phyloP scores from a whole-genome alignment of 2,888 invertebrate genomes.

The Metallyticus violacea region DNA sequence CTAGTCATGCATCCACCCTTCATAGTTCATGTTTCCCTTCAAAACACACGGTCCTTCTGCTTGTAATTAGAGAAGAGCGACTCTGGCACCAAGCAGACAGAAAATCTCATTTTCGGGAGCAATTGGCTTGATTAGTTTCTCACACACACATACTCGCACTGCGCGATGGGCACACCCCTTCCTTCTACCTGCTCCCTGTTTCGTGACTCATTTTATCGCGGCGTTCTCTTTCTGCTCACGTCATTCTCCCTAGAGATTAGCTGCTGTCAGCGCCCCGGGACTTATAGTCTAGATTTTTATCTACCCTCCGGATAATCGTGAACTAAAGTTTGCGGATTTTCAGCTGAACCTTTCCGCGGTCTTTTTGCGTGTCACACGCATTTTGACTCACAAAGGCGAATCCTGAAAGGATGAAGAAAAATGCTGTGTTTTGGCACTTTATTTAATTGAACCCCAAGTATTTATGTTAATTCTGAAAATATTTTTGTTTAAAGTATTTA shows the following conservation, averaged over 20 bases:
- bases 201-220: neutral
- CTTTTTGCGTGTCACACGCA: neutral
- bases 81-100: neutral
- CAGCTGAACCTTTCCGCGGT: neutral
- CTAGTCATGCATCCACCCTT: neutral
- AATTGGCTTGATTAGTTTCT: constrained; percentile 6
- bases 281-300: neutral
- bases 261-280: neutral
- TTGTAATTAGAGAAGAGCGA: neutral
- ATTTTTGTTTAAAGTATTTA: no score
- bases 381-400: neutral
- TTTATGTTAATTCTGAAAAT: no score
- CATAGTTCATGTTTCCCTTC: neutral
- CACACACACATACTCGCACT: neutral
- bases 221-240: neutral
- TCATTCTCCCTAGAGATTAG: neutral
- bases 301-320: neutral
- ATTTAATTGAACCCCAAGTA: no score
- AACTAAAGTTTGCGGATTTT: neutral
- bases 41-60: neutral
- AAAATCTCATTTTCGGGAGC: constrained; percentile 6
- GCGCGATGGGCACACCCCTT: neutral
- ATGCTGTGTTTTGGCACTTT: no score
- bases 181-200: neutral
- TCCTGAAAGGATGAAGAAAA: neutral